Percentiles rank a stretch among this genome's conserved stretches.
These are phyloP conservation scores for Siderastrea siderea DNA, from an alignment of 92 coral and sea anemone species.

Conservation along the genomic window DNA sequence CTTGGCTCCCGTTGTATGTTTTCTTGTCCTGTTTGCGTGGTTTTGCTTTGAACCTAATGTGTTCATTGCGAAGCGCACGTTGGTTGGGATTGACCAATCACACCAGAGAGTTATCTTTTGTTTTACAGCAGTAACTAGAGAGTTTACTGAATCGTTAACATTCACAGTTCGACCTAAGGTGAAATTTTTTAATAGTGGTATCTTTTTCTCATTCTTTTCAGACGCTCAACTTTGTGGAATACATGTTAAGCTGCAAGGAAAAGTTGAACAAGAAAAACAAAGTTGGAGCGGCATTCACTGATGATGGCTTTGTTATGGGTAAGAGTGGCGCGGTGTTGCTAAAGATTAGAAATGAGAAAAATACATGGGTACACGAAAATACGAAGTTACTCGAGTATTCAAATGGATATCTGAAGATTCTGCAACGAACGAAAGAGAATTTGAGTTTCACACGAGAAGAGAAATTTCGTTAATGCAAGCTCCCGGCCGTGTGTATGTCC, in stretches of 20 bases:
- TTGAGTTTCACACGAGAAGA: not conserved
- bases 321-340: not conserved
- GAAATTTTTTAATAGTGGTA: not conserved
- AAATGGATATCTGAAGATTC: not conserved
- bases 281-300: slow-evolving; percentile 98
- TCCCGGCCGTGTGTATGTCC: too few species aligned
- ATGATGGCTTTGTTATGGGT: slow-evolving; percentile 99
- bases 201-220: slow-evolving; percentile 17
- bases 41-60: too few species aligned
- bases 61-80: too few species aligned
- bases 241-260: slow-evolving; percentile 98
- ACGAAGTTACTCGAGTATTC: too few species aligned
- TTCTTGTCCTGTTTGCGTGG: too few species aligned
- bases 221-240: slow-evolving; percentile 98
- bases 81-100: too few species aligned
- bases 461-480: too few species aligned
- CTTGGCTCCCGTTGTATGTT: too few species aligned
- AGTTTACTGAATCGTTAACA: not conserved
- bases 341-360: too few species aligned
- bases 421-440: not conserved
- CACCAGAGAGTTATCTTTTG: too few species aligned
- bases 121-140: not conserved
- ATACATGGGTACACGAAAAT: too few species aligned
- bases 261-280: slow-evolving; percentile 97
- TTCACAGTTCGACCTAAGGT: not conserved